phyloP scores from a whole-genome alignment of 2,797 vertebrate genomes.

The Rhinichthys osculus region DNA sequence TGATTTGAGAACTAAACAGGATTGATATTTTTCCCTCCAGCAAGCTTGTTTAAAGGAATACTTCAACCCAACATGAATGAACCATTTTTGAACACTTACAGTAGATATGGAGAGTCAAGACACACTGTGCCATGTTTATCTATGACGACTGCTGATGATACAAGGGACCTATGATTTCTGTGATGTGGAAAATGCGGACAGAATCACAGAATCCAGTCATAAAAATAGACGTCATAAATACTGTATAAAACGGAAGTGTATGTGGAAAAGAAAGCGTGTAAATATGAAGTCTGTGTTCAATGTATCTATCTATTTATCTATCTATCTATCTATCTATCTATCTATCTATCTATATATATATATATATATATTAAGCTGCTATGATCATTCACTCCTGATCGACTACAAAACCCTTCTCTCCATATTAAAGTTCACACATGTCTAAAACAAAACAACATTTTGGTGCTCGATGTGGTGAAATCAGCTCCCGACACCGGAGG shows the following conservation, averaged over 20 bases:
- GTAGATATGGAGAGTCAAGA: background rate
- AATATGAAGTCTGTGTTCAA: background rate
- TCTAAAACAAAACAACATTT: background rate
- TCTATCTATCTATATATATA: no score
- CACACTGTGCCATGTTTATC: background rate
- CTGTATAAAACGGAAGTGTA: background rate
- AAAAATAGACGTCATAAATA: background rate
- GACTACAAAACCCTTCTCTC: background rate
- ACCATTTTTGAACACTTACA: background rate
- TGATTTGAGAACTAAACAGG: constrained; percentile 15
- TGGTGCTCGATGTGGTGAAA: background rate
- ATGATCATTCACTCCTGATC: background rate
- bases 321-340: no score
- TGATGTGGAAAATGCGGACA: background rate
- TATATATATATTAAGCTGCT: background rate
- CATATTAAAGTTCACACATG: constrained; percentile 42
- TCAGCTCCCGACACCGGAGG: background rate
- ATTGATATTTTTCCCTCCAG: constrained; percentile 3
- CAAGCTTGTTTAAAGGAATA: background rate
- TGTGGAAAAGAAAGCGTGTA: background rate
- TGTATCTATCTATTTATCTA: no score
- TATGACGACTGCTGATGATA: background rate
- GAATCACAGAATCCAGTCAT: background rate
- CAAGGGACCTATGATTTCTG: background rate
- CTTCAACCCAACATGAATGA: background rate